Base-by-base conservation (phyloP, 2,797 vertebrate species). In the Danio tinwini region DNA sequence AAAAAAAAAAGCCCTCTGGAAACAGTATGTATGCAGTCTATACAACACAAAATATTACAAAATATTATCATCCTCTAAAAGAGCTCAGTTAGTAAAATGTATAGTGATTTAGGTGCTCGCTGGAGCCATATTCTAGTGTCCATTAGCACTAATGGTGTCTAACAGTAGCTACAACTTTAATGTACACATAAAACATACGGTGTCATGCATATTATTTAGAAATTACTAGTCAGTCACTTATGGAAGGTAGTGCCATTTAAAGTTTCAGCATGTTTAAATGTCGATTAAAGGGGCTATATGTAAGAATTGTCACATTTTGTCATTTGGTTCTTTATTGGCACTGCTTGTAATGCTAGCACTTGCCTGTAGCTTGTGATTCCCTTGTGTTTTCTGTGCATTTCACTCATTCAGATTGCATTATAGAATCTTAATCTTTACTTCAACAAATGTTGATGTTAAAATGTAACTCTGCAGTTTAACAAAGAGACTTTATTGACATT, bases 41-140 rank as follows among this genome's bases (percentile, higher is more conserved):
- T 53, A 75, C 17, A 50, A 37, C 58, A 37, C 40, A 17, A 3
- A 52, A 42, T 53, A 69, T 17, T 49, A 37, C 45, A 67, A 37
- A 49, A 73, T 56, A 53, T 65, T 58, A 72, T 29, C 29, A 29
- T 29, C 37, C 50, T 42, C 64, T 29, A 53, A 1, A 76, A 75
- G 68, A 50, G 17, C 12, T 40, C 64, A 17, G 61, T 67, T 65
- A 56, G 59, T 52, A 12, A 55, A 17, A n/a, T 71, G 37, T 72
- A 13, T 72, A 58, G 62, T 76, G 10, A 64, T 42, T 65, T 61
- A 55, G 56, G 10, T 63, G 50, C 76, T 39, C 63, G 19, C 40
- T 59, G 14, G 49, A 45, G 45, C 44, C 16, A n/a, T 63, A 11
- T 58, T 59, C 52, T 59, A 29, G 19, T 50, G 40, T 19, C 39